Evolutionary conservation across 2,888 invertebrate species (phyloP), one percentile per base, ranked within the genome.

Genomic region (Stegophylla sp.): DNA sequence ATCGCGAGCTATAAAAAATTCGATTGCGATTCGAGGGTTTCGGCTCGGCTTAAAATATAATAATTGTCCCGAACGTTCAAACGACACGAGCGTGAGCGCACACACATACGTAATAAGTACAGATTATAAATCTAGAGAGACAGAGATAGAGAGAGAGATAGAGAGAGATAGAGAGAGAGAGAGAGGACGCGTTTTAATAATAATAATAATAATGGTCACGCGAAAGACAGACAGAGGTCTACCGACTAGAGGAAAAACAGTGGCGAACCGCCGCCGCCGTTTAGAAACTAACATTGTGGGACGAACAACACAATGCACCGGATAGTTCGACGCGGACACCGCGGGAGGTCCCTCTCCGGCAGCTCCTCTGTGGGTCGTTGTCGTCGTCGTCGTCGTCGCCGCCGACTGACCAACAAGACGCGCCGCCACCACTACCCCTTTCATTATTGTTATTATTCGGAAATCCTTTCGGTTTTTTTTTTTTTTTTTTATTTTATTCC

Each of bases 341-440:
- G 71, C 79, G 71, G 79, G 79, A 71, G 79, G 79, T 79, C 79
- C 34, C n/a, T n/a, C n/a, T n/a, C n/a, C n/a, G n/a, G n/a, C n/a
- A n/a, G 45, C 45, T 45, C 20, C n/a, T 56, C 53, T 28, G 41
- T n/a, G n/a, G 23, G 71, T 23, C 23, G 41, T 53, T 26, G 53
- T 56, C 71, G 41, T 56, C 48, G 56, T 23, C 17, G 23, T 48
- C 20, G 73, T 48, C 45, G 45, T 53, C 64, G 41, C 26, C 34
- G 63, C 20, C 48, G 51, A 71, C 64, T 71, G 79, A 79, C 79
- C 79, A 48, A 67, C 67, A 67, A 79, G 69, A 69, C 77, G 77
- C 41, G 53, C 53, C 71, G 23, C 17, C 53, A 23, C 56, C 56
- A 51, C 48, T 13, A 51, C n/a, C n/a, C 23, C 61, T 61, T 69